phyloP scores from a whole-genome alignment of 2,113 vertebrate genomes.

The Cyanistes caeruleus region DNA sequence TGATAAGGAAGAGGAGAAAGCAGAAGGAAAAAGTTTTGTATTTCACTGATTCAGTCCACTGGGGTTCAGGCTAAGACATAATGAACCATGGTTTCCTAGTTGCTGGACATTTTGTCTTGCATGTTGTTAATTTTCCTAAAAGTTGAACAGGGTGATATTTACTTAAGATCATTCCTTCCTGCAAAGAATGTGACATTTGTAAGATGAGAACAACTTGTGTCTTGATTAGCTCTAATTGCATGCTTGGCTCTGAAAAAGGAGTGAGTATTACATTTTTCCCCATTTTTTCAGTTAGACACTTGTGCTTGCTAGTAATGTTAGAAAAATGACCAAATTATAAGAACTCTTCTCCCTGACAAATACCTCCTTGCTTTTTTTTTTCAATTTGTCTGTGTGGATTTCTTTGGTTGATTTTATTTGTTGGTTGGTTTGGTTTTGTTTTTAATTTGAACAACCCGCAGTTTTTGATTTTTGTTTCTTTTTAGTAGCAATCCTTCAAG shows the following conservation, averaged over 20 bases:
- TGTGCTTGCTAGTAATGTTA: background rate
- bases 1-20: background rate
- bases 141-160: slow-evolving; percentile 3
- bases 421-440: background rate
- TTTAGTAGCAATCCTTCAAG: background rate
- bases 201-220: background rate
- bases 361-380: background rate
- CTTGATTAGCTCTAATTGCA: slow-evolving; percentile 10
- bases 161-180: background rate
- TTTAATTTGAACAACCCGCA: background rate
- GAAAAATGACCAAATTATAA: background rate
- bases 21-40: background rate
- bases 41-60: background rate
- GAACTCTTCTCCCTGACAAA: background rate
- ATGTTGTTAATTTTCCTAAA: background rate
- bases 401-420: background rate
- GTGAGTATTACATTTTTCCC: background rate
- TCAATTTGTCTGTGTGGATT: background rate
- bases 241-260: background rate
- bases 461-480: background rate
- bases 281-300: background rate
- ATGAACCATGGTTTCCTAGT: background rate
- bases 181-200: background rate
- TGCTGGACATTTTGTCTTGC: background rate
- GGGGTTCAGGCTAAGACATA: background rate